A percentile compares a stretch with the other conserved stretches of the same genome.
Evolutionary conservation across 1,140 invertebrate species (phyloP).

Genomic region (Cephus cinctus): DNA sequence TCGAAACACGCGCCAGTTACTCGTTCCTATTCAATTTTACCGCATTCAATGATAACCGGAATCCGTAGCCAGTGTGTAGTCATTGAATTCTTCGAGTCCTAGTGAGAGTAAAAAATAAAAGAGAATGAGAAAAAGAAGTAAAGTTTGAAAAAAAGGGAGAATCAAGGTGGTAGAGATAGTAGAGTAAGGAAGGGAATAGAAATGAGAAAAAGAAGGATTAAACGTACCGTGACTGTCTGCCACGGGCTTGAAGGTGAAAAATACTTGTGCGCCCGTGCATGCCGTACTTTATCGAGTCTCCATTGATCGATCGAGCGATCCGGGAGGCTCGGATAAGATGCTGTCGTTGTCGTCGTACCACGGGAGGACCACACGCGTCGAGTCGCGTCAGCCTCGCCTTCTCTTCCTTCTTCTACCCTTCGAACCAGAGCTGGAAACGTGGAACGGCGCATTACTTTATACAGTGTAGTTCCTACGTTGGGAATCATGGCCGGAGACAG

Average conservation of each 20-base stretch:
- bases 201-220: too few relatives aligned
- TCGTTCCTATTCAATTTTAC: too few relatives aligned
- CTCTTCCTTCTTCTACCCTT: too few relatives aligned
- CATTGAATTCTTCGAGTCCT: too few relatives aligned
- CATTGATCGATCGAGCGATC: conserved; percentile 41
- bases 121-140: conserved; percentile 2
- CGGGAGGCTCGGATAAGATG: conserved; percentile 33
- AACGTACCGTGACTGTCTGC: background rate
- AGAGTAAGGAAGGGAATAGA: too few relatives aligned
- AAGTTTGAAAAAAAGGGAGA: too few relatives aligned
- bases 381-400: background rate
- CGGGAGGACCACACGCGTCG: conserved; percentile 39
- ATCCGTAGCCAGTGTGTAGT: too few relatives aligned
- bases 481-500: conserved; percentile 2
- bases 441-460: conserved; percentile 12
- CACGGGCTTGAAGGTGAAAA: conserved; percentile 31
- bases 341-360: conserved; percentile 33
- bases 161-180: too few relatives aligned
- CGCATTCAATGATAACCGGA: too few relatives aligned
- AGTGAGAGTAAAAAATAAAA: conserved; percentile 6
- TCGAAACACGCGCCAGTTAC: too few relatives aligned
- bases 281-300: conserved; percentile 10
- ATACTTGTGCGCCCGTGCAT: conserved; percentile 33
- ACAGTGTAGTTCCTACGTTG: conserved; percentile 3
- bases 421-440: background rate